phyloP scores from a whole-genome alignment of 2,113 vertebrate species.

The Prochilodus magdalenae region DNA sequence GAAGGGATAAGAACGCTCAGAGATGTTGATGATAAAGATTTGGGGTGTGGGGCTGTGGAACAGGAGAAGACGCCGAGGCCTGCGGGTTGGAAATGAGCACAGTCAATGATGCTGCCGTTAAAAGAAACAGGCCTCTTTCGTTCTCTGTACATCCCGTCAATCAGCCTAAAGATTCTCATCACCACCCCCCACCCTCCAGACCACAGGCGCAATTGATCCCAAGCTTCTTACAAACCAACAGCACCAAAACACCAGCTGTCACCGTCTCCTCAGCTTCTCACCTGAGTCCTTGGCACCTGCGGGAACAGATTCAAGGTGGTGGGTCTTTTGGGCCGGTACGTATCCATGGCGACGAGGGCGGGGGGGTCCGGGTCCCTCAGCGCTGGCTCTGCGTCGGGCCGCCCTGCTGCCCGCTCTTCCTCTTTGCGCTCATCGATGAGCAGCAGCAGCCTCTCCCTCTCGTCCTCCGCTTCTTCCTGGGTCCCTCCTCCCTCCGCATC shows the following conservation, averaged over 20 bases:
- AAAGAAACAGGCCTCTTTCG: neutral
- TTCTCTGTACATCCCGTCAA: neutral
- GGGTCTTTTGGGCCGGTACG: conserved; percentile 92
- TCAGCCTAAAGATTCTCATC: conserved; percentile 16
- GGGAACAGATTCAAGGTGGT: conserved; percentile 95
- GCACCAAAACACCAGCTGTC: conserved; percentile 7
- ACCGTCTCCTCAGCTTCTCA: conserved; percentile 64
- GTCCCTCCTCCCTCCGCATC: conserved; percentile 85
- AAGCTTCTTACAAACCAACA: conserved; percentile 11
- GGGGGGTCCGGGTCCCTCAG: conserved; percentile 55
- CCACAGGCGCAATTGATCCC: neutral
- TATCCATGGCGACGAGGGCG: conserved; percentile 81
- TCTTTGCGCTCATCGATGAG: conserved; percentile 64
- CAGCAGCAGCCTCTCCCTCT: conserved; percentile 56
- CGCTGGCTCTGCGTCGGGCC: conserved; percentile 53
- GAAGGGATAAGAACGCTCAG: neutral
- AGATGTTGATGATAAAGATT: neutral
- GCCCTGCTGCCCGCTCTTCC: conserved; percentile 61
- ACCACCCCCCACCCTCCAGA: neutral
- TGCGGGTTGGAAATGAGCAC: neutral
- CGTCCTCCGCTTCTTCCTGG: conserved; percentile 75
- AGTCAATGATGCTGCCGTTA: neutral
- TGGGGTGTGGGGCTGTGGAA: neutral
- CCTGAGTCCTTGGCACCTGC: conserved; percentile 93
- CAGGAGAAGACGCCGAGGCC: neutral